Evolutionary conservation across 2,113 vertebrate species (phyloP), one percentile per base, ranked within the genome.

Genomic region (Chamaea fasciata): DNA sequence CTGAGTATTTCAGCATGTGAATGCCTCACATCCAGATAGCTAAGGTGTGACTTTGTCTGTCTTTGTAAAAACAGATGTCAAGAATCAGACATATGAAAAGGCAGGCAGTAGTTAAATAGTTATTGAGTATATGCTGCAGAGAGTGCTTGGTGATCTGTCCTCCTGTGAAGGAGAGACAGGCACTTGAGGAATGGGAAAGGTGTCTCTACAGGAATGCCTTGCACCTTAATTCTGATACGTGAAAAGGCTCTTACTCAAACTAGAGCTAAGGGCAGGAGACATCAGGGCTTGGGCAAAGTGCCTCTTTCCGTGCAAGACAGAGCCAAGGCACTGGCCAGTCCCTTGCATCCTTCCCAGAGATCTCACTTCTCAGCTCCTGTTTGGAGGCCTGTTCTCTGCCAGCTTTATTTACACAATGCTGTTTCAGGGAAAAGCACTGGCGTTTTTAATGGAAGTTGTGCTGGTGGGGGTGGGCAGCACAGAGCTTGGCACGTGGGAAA

Each of bases 151-250:
- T 41, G 47, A 85, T 53, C 39, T 44, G 3, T 62, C 13, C 50
- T n/a, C 16, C 17, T 0, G 0, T 23, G 19, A 52, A 56, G 42
- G n/a, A 79, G 18, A n/a, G 39, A 76, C 22, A 46, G 60, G 75
- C 22, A 52, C 79, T 13, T 8, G 23, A 69, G 27, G 15, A 73
- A 76, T 4, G 14, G 57, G 31, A 86, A 49, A n/a, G 23, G 31
- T 1, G 2, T 20, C 27, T 55, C 18, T 3, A 46, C 4, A 63
- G 57, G 26, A 55, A 68, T 27, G 31, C 26, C 15, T 55, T 65
- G 39, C 15, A 79, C 70, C 70, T 79, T 44, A 75, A 35, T 24
- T 62, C 30, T 65, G 22, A 39, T 20, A 30, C 2, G 59, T 7
- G 11, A 30, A 71, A 39, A 67, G 42, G 24, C 13, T 37, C 15